Conservation (phyloP, 2,888 invertebrate genomes). For the Andrena minutula region DNA sequence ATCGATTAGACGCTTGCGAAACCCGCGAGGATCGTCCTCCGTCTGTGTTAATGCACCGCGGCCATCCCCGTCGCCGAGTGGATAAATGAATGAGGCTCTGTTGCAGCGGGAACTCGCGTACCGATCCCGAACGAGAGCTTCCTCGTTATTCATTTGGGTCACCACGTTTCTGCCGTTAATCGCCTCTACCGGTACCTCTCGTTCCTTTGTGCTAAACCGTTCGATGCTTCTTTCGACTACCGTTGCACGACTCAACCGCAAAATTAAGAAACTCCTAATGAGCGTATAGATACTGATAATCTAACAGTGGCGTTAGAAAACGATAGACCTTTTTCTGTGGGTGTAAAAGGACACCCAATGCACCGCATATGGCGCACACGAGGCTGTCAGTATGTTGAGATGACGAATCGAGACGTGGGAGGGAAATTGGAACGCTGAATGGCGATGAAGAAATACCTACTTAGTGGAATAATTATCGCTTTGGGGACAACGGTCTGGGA, state of each 20-base stretch:
- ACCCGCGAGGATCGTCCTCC: background rate
- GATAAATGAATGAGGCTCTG: constrained; percentile 36
- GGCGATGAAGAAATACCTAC: too few species aligned
- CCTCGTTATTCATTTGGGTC: constrained; percentile 35
- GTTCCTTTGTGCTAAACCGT: constrained; percentile 1
- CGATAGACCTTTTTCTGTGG: too few species aligned
- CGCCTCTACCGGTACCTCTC: background rate
- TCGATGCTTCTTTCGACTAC: background rate
- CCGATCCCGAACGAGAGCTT: background rate
- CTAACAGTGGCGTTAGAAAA: too few species aligned
- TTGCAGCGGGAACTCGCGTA: background rate
- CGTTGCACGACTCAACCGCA: too few species aligned
- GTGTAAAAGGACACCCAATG: too few species aligned
- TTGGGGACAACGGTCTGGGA: constrained; percentile 8
- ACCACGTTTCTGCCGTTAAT: background rate
- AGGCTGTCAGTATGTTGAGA: too few species aligned
- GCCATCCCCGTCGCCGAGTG: background rate
- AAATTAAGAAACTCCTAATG: too few species aligned
- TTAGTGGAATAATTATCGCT: constrained; percentile 2
- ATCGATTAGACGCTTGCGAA: constrained; percentile 62
- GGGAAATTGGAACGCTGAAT: too few species aligned
- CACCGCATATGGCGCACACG: too few species aligned
- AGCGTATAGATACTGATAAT: too few species aligned
- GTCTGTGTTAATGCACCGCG: constrained; percentile 25
- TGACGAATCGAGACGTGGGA: too few species aligned